phyloP scores from a whole-genome alignment of 2,888 invertebrate genomes.

The Parnassius orleans region DNA sequence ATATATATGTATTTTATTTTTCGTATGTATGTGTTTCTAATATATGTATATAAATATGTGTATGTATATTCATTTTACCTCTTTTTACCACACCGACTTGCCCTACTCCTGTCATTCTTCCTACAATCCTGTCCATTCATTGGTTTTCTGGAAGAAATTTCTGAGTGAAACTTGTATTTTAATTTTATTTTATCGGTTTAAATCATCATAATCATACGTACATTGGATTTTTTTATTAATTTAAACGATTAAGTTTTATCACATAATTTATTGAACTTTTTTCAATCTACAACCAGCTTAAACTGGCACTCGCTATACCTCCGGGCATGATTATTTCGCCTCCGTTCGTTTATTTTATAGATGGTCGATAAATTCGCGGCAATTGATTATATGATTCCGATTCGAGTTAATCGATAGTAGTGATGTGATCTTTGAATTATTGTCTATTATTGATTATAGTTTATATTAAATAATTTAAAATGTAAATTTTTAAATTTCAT shows the following conservation, averaged over 20 bases:
- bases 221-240: too few relatives aligned
- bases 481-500: constrained; percentile 11
- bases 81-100: too few relatives aligned
- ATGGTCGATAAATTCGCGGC: constrained; percentile 25
- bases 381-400: constrained; percentile 21
- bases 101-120: too few relatives aligned
- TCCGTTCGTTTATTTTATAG: constrained; percentile 22
- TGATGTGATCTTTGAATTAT: constrained; percentile 20
- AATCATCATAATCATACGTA: too few relatives aligned
- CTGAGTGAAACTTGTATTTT: too few relatives aligned
- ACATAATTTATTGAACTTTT: constrained; percentile 14
- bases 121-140: too few relatives aligned
- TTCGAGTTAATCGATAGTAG: constrained; percentile 21
- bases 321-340: constrained; percentile 21
- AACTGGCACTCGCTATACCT: constrained; percentile 7
- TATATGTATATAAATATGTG: too few relatives aligned
- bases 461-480: constrained; percentile 18
- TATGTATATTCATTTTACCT: too few relatives aligned
- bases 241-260: background rate
- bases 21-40: too few relatives aligned
- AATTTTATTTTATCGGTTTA: too few relatives aligned
- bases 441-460: constrained; percentile 19
- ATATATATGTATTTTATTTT: too few relatives aligned
- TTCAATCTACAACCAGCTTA: constrained; percentile 13
- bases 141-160: too few relatives aligned